These are phyloP conservation scores for Pandemis corylana DNA, from an alignment of 2,888 invertebrate genomes.

Conservation along the genomic window DNA sequence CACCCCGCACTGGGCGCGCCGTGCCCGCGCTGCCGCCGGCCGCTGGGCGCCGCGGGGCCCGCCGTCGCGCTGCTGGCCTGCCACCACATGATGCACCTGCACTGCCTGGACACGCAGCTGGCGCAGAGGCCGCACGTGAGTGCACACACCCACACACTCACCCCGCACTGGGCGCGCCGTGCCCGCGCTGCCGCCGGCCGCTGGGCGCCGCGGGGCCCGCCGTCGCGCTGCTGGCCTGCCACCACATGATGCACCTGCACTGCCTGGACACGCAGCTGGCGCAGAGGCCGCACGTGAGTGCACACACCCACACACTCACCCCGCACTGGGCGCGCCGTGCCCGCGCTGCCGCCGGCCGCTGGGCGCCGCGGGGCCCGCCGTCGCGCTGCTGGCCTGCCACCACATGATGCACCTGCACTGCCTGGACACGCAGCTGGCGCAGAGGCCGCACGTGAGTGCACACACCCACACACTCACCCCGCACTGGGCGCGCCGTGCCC, in stretches of 20 bases:
- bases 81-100: slow-evolving; percentile 91
- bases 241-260: slow-evolving; percentile 92
- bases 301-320: no score
- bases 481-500: slow-evolving; percentile 4
- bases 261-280: slow-evolving; percentile 90
- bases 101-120: slow-evolving; percentile 89
- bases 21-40: no score
- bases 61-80: slow-evolving; percentile 89
- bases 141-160: slow-evolving; percentile 11
- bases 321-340: no score
- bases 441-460: slow-evolving; percentile 40
- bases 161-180: slow-evolving; percentile 8
- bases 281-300: slow-evolving; percentile 21
- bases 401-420: slow-evolving; percentile 93
- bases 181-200: slow-evolving; percentile 26
- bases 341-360: slow-evolving; percentile 53
- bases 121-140: slow-evolving; percentile 41
- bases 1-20: no score
- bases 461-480: no score
- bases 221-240: slow-evolving; percentile 90
- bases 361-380: slow-evolving; percentile 87
- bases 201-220: slow-evolving; percentile 87
- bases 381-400: slow-evolving; percentile 89
- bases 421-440: slow-evolving; percentile 85
- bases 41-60: slow-evolving; percentile 88